Base-by-base conservation (phyloP, 1,140 invertebrate genomes). In the Cepaea nemoralis region DNA sequence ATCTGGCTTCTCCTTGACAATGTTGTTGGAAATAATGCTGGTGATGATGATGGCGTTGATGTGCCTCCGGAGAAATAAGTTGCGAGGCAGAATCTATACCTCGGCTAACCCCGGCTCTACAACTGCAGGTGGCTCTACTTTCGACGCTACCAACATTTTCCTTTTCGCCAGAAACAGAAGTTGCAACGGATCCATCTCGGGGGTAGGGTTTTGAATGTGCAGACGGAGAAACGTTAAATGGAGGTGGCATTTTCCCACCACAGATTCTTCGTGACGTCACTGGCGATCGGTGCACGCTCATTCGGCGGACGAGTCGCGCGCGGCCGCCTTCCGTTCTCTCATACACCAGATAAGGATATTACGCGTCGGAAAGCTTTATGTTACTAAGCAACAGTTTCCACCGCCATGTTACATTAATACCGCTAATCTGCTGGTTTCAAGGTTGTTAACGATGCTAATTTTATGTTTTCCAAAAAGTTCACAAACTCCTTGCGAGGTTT, bases 321-420 rank as follows among this genome's bases (percentile, higher is more conserved):
- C 75, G 40, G 27, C 19, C 50, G 39, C 6, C 33, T 63, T 35
- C 75, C 6, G 33, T 63, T 6, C 12, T 59, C 55, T 10, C n/a
- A 3, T 63, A 31, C 59, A 6, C 10, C 16, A 31, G 2, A 10
- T 5, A 22, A 31, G 2, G 27, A 12, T 63, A 1, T 63, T 3
- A 27, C 27, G 27, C 16, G 59, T 63, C 24, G 14, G 12, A 6
- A 8, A 45, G 42, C 42, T 8, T 19, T 45, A 45, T 40, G 73
- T 75, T 75, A 75, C 73, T 27, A 75, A 35, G 73, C 42, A 75
- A 75, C 73, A 31, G 19, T 48, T 42, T 48, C 45, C n/a, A n/a
- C n/a, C n/a, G n/a, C n/a, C n/a, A n/a, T n/a, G n/a, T n/a, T n/a
- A n/a, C n/a, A n/a, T n/a, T n/a, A n/a, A n/a, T n/a, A n/a, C n/a